Evolutionary conservation across 2,113 vertebrate genomes (phyloP).

Genomic region (Ptychochromis oligacanthus): DNA sequence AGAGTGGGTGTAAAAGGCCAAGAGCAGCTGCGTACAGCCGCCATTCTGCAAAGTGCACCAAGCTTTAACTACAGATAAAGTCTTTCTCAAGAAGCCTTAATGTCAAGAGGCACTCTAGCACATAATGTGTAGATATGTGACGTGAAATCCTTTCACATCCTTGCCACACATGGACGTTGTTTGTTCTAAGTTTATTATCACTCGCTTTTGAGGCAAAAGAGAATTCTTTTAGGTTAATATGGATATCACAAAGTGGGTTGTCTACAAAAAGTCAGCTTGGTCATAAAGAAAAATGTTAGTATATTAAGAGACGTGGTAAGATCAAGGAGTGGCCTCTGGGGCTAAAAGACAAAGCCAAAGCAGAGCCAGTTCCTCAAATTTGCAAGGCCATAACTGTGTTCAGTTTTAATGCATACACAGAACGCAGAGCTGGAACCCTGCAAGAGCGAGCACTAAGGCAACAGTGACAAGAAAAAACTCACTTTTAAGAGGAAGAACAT

Average conservation of each 20-base stretch:
- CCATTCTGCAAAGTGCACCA: slow-evolving; percentile 45
- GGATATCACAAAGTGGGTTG: neutral
- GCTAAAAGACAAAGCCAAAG: neutral
- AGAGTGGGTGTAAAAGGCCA: slow-evolving; percentile 72
- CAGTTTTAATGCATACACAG: neutral
- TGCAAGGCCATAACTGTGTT: neutral
- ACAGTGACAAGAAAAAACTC: neutral
- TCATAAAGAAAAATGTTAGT: neutral
- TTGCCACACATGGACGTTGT: neutral
- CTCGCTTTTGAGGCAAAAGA: neutral
- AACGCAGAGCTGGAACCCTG: neutral
- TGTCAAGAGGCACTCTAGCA: slow-evolving; percentile 64
- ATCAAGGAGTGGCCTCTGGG: neutral
- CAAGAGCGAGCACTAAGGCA: neutral
- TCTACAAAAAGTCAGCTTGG: neutral
- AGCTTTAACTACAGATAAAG: slow-evolving; percentile 66
- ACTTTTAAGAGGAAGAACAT: neutral
- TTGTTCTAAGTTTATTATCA: neutral
- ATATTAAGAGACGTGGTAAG: neutral
- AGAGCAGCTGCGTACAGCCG: slow-evolving; percentile 45
- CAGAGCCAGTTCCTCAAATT: neutral
- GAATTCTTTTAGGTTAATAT: neutral
- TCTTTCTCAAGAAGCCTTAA: slow-evolving; percentile 59
- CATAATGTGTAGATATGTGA: slow-evolving; percentile 8
- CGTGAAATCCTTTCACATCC: neutral